Conservation (phyloP, 1,140 invertebrate genomes). For the Drosophila tristis region DNA sequence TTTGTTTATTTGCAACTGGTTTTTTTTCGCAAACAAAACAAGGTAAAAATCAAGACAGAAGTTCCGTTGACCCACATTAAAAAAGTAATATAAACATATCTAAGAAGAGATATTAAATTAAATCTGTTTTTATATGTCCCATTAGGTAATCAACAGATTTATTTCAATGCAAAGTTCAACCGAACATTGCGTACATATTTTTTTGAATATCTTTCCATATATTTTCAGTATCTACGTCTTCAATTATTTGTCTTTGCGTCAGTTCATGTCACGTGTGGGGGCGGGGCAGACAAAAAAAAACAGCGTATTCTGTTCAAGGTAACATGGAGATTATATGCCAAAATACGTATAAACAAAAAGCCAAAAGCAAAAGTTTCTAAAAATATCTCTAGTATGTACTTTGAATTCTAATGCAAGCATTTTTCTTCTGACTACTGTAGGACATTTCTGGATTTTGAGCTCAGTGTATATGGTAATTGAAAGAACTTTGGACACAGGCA, state of each 20-base stretch:
- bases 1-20: conserved; percentile 48
- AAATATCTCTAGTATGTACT: conserved; percentile 29
- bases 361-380: conserved; percentile 32
- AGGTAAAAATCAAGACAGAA: conserved; percentile 26
- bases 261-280: conserved; percentile 59
- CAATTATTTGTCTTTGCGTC: conserved; percentile 56
- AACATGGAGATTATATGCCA: conserved; percentile 53
- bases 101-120: conserved; percentile 15
- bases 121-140: not conserved
- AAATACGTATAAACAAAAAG: conserved; percentile 45
- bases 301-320: conserved; percentile 42
- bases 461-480: not conserved
- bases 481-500: conserved; percentile 17
- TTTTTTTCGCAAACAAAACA: conserved; percentile 39
- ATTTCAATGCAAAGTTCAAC: conserved; percentile 38
- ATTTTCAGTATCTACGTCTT: conserved; percentile 31
- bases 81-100: conserved; percentile 18
- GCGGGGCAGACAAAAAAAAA: conserved; percentile 28
- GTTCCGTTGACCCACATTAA: conserved; percentile 60
- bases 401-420: conserved; percentile 2
- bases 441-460: conserved; percentile 31
- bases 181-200: conserved; percentile 17
- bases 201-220: not conserved
- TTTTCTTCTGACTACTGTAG: conserved; percentile 3
- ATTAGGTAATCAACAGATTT: conserved; percentile 36